Percentiles rank a stretch among this genome's conserved stretches.
These are phyloP conservation scores for Eristalis intricaria DNA, from an alignment of 2,888 invertebrate genomes.

Conservation along the genomic window DNA sequence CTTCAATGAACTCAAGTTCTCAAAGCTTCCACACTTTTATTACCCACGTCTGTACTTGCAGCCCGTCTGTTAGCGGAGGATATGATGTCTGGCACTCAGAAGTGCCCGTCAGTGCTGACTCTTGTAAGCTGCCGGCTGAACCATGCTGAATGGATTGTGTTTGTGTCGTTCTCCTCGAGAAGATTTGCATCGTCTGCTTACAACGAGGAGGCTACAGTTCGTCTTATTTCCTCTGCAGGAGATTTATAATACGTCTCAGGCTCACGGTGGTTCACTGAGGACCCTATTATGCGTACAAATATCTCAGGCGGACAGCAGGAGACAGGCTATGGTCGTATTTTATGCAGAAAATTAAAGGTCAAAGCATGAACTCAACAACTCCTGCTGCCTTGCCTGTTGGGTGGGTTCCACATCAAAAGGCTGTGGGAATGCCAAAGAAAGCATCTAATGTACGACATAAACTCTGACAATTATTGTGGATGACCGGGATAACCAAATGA, in stretches of 20 bases:
- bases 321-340: neutral
- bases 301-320: neutral
- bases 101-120: neutral
- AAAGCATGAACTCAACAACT: neutral
- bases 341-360: conserved; percentile 10
- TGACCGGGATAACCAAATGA: neutral
- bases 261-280: neutral
- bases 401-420: neutral
- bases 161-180: neutral
- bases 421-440: conserved; percentile 6
- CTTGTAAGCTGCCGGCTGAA: too few relatives aligned
- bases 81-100: neutral
- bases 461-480: conserved; percentile 13
- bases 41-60: neutral
- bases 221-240: neutral
- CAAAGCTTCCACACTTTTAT: neutral
- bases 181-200: neutral
- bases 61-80: neutral
- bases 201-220: too few relatives aligned
- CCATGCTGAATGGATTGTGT: neutral
- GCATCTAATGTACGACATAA: conserved; percentile 13
- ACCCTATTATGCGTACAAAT: neutral
- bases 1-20: neutral
- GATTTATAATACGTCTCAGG: neutral
- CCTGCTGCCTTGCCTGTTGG: neutral